phyloP scores from a whole-genome alignment of 2,888 invertebrate species.

The Zygogramma bicolorata region DNA sequence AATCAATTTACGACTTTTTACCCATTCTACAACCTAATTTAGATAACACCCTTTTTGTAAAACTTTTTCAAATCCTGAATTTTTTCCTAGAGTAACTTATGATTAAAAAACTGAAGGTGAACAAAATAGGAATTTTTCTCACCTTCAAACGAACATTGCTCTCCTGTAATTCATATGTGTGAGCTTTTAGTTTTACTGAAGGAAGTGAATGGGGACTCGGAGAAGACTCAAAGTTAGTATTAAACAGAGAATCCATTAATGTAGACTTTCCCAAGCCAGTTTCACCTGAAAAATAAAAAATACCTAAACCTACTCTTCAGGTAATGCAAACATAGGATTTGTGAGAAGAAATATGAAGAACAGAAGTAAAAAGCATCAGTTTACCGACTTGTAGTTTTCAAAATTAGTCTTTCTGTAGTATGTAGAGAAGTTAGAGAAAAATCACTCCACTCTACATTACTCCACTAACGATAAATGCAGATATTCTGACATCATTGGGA shows the following conservation, averaged over 20 bases:
- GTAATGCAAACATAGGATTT: too few relatives aligned
- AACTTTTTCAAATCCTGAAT: neutral
- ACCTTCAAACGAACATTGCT: conserved; percentile 91
- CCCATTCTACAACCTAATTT: too few relatives aligned
- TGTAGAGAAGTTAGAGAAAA: too few relatives aligned
- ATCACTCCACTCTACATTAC: too few relatives aligned
- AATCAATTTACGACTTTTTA: too few relatives aligned
- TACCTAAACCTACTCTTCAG: neutral
- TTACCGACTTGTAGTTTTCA: too few relatives aligned
- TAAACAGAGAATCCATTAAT: conserved; percentile 98
- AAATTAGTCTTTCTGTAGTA: too few relatives aligned
- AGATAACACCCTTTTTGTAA: too few relatives aligned
- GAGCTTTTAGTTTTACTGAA: conserved; percentile 96
- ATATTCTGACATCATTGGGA: neutral
- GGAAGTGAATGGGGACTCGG: conserved; percentile 96
- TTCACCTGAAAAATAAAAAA: conserved; percentile 78
- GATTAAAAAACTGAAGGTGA: too few relatives aligned
- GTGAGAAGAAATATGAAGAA: too few relatives aligned
- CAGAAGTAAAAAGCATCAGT: too few relatives aligned
- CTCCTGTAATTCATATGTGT: conserved; percentile 95
- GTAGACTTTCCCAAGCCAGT: conserved; percentile 99
- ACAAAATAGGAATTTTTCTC: conserved; percentile 26
- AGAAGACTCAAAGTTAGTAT: conserved; percentile 95
- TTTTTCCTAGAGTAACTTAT: too few relatives aligned
- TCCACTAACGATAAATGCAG: neutral